Percentiles rank a stretch among this genome's conserved stretches.
These are phyloP conservation scores for Cyanocitta stelleri DNA, from an alignment of 2,113 vertebrate genomes.

Conservation along the genomic window DNA sequence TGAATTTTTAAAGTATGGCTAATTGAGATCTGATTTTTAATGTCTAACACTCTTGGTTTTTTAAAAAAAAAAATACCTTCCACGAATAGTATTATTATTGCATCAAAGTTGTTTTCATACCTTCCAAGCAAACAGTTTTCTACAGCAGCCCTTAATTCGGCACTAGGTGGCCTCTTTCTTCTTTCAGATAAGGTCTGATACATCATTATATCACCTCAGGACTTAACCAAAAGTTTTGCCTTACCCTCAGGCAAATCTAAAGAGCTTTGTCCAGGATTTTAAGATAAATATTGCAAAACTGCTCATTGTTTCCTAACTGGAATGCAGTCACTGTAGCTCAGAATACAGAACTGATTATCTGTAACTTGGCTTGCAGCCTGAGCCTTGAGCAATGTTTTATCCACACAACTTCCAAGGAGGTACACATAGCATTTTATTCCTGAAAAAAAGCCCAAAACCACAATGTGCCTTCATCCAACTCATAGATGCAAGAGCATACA, in stretches of 20 bases:
- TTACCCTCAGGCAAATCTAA: background rate
- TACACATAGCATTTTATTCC: background rate
- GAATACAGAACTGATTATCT: background rate
- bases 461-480: background rate
- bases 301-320: background rate
- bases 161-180: conserved; percentile 37
- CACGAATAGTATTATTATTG: background rate
- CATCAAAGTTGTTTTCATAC: background rate
- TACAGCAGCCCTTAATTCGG: background rate
- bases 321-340: background rate
- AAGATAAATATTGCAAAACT: background rate
- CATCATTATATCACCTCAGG: background rate
- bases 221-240: background rate
- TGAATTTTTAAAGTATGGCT: background rate
- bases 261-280: background rate
- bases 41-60: no score
- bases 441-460: accelerated
- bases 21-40: background rate
- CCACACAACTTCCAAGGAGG: background rate
- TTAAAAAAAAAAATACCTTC: background rate
- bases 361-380: background rate
- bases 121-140: background rate
- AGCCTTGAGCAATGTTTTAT: background rate
- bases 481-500: background rate
- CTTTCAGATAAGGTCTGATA: background rate